Conservation (phyloP, 2,113 vertebrate genomes). For the Pontoporia blainvillei region DNA sequence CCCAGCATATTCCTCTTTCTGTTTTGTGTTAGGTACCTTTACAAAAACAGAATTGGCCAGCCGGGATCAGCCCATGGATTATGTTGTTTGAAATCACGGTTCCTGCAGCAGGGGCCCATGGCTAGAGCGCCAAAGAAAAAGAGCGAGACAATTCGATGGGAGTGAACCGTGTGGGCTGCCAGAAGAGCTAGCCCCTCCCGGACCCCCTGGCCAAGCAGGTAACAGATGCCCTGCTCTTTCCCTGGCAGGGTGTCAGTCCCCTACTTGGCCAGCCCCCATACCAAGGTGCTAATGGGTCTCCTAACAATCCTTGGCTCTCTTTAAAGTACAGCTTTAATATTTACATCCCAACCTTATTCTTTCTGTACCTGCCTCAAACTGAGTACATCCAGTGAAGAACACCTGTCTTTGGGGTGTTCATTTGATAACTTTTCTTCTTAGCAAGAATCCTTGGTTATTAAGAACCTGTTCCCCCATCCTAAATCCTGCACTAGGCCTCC, state of each 20-base stretch:
- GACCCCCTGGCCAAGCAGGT: neutral
- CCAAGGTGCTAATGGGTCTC: neutral
- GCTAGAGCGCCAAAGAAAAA: neutral
- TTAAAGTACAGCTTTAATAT: neutral
- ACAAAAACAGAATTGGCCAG: conserved; percentile 15
- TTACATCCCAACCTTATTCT: neutral
- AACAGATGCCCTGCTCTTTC: neutral
- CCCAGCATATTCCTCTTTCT: neutral
- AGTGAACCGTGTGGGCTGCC: neutral
- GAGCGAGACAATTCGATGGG: accelerated
- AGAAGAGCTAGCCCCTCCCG: neutral
- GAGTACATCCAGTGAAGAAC: neutral
- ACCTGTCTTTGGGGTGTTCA: neutral
- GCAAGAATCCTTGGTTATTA: neutral
- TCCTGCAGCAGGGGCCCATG: neutral
- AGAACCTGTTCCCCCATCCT: neutral
- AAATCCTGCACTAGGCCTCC: neutral
- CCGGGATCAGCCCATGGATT: neutral
- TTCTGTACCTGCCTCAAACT: neutral
- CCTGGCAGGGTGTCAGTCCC: no score
- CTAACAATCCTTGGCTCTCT: neutral
- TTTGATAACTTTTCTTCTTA: neutral
- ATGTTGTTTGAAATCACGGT: neutral
- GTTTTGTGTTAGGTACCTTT: neutral
- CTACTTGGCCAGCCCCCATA: neutral